Conservation (phyloP, 92 coral and sea anemone species). For the Porites rus region DNA sequence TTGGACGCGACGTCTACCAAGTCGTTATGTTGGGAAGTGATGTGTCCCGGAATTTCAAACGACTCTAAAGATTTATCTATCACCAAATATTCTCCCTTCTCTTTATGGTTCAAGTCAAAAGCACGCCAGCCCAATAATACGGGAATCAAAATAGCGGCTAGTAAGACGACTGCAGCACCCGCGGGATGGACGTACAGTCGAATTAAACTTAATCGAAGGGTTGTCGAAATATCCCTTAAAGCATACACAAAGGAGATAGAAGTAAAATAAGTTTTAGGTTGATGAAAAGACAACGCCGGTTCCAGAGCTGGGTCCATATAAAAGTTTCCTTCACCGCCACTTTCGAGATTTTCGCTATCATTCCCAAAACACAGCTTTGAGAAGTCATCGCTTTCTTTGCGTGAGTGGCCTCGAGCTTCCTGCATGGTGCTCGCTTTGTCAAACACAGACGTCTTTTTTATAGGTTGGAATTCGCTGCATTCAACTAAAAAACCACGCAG, state of each 20-base stretch:
- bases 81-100: constrained; percentile 1
- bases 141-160: constrained; percentile 55
- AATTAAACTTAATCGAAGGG: not conserved
- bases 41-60: constrained; percentile 84
- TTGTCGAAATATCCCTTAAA: not conserved
- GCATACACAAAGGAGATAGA: not conserved
- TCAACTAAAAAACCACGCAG: constrained; percentile 3
- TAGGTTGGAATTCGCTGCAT: not conserved
- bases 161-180: constrained; percentile 39
- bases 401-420: constrained; percentile 56
- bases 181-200: constrained; percentile 34
- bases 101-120: constrained; percentile 11
- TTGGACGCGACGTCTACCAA: constrained; percentile 61
- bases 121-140: constrained; percentile 41
- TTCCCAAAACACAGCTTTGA: constrained; percentile 47
- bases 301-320: constrained; percentile 23
- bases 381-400: constrained; percentile 89
- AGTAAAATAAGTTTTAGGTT: constrained; percentile 68
- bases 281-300: constrained; percentile 61
- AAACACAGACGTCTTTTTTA: not conserved
- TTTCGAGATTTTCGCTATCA: constrained; percentile 39
- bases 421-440: constrained; percentile 47
- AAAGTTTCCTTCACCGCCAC: constrained; percentile 19
- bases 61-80: constrained; percentile 84
- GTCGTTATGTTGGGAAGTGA: constrained; percentile 64